Conservation (phyloP, 2,113 vertebrate genomes). For the Lathamus discolor region DNA sequence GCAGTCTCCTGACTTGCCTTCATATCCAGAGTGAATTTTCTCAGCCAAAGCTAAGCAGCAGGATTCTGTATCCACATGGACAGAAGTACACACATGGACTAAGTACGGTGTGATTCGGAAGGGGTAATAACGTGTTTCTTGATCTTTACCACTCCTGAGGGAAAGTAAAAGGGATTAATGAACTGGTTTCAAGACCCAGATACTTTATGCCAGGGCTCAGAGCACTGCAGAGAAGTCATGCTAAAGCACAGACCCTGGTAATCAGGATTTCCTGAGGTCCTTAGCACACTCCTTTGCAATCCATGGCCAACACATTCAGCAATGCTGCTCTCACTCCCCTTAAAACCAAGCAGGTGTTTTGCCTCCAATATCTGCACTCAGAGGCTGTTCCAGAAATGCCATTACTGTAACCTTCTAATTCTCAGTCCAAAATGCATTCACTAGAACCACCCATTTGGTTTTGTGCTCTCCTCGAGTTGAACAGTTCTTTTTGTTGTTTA, state of each 20-base stretch:
- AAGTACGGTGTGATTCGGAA: conserved; percentile 86
- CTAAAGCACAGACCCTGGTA: neutral
- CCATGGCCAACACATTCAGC: neutral
- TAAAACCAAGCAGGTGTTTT: neutral
- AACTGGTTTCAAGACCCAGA: neutral
- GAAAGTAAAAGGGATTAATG: neutral
- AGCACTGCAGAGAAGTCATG: neutral
- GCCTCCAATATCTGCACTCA: neutral
- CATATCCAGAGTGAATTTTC: conserved; percentile 89
- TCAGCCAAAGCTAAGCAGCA: conserved; percentile 86
- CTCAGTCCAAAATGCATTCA: neutral
- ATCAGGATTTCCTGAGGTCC: neutral
- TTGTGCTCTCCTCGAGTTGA: neutral
- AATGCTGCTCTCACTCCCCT: neutral
- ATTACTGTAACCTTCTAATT: neutral
- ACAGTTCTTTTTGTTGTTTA: neutral
- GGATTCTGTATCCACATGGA: conserved; percentile 70
- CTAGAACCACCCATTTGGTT: neutral
- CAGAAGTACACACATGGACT: conserved; percentile 73
- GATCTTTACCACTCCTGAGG: conserved; percentile 79
- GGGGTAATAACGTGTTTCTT: conserved; percentile 77
- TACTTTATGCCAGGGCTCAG: neutral
- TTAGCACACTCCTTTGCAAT: neutral
- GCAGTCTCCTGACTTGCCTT: conserved; percentile 72
- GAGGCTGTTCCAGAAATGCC: neutral